Evolutionary conservation across 2,797 vertebrate species (phyloP).

Genomic region (Cryptoblepharus egeriae): DNA sequence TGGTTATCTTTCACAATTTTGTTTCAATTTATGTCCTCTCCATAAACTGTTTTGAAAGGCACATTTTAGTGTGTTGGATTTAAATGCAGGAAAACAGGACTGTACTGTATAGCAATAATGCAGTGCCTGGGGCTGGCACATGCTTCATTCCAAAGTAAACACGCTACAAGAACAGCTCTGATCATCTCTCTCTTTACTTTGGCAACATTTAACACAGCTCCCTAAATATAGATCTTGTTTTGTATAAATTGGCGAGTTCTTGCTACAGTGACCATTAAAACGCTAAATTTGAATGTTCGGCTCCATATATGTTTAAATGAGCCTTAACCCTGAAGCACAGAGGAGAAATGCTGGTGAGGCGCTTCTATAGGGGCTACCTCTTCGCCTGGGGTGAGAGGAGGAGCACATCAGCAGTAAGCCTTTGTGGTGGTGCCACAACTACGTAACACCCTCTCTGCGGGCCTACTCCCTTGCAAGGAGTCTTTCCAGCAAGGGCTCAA

Average conservation of each 20-base stretch:
- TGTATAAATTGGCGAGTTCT: neutral
- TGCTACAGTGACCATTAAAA: neutral
- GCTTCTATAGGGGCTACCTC: too few species aligned
- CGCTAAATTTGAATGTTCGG: neutral
- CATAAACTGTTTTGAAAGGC: neutral
- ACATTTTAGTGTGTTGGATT: conserved; percentile 3
- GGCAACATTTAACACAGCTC: conserved; percentile 21
- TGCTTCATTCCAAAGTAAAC: conserved; percentile 50
- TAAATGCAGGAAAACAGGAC: conserved; percentile 26
- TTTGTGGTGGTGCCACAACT: too few species aligned
- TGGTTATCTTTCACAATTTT: neutral
- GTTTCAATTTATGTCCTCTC: neutral
- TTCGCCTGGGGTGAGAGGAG: too few species aligned
- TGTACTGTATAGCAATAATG: conserved; percentile 4
- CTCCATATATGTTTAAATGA: neutral
- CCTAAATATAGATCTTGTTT: conserved; percentile 49
- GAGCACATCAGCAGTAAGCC: too few species aligned
- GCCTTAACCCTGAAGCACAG: neutral
- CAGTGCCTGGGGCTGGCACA: conserved; percentile 5
- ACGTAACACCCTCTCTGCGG: too few species aligned
- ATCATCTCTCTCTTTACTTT: conserved; percentile 56
- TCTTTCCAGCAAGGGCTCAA: too few species aligned
- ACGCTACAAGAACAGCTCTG: conserved; percentile 28
- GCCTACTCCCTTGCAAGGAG: too few species aligned
- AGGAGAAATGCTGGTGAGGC: too few species aligned